A percentile compares a stretch with the other conserved stretches of the same genome.
Evolutionary conservation across 2,888 invertebrate species (phyloP).

Genomic region (Seira ritae): DNA sequence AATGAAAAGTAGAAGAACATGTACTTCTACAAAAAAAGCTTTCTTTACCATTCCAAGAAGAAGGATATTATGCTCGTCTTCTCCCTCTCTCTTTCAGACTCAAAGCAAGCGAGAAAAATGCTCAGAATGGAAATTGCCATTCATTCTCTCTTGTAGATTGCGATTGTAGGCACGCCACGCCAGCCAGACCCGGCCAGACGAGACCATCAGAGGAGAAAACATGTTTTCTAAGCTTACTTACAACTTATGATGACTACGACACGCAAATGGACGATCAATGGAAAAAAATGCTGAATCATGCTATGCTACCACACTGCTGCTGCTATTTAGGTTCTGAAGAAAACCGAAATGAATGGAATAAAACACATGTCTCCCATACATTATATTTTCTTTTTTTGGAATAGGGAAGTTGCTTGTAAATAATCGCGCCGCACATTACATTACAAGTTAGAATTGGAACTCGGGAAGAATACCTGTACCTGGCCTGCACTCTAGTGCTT

Average conservation of each 20-base stretch:
- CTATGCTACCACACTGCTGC: neutral
- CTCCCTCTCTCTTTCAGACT: too few relatives aligned
- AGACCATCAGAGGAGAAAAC: neutral
- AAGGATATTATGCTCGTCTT: neutral
- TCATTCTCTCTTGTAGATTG: neutral
- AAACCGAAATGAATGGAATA: neutral
- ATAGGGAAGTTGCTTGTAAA: too few relatives aligned
- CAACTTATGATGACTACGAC: constrained; percentile 8
- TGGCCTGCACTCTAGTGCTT: neutral
- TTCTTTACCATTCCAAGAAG: neutral
- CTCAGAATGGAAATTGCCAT: neutral
- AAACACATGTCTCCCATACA: constrained; percentile 1
- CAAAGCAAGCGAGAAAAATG: neutral
- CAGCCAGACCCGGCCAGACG: too few relatives aligned
- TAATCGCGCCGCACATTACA: constrained; percentile 22
- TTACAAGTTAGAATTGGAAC: neutral
- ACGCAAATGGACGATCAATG: constrained; percentile 58
- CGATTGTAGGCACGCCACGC: too few relatives aligned
- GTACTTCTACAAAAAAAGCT: neutral
- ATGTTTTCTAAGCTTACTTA: neutral
- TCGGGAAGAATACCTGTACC: neutral
- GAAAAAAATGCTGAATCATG: constrained; percentile 9
- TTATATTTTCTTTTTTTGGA: neutral
- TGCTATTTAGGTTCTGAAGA: neutral
- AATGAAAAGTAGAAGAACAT: neutral